Evolutionary conservation across 2,113 vertebrate species (phyloP).

Genomic region (Prionailurus viverrinus): DNA sequence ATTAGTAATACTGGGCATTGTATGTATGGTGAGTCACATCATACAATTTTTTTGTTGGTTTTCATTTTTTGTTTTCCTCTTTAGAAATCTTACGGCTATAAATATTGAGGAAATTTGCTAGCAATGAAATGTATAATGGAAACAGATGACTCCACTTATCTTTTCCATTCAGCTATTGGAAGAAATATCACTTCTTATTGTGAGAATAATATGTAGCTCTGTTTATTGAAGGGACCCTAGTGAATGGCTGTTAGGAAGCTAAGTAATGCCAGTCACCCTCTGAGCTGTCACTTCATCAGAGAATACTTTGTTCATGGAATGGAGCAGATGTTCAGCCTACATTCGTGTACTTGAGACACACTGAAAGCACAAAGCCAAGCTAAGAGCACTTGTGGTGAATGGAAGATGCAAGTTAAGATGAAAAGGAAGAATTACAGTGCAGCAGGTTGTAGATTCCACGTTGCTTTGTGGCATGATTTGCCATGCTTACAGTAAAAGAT

Average conservation of each 20-base stretch:
- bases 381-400: slow-evolving; percentile 65
- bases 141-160: slow-evolving; percentile 21
- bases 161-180: neutral
- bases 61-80: slow-evolving; percentile 52
- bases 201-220: slow-evolving; percentile 43
- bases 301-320: slow-evolving; percentile 11
- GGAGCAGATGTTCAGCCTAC: slow-evolving; percentile 43
- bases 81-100: neutral
- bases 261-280: neutral
- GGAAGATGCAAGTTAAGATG: slow-evolving; percentile 22
- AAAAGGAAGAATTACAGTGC: slow-evolving; percentile 25
- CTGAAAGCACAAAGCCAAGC: slow-evolving; percentile 56
- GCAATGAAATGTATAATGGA: slow-evolving; percentile 20
- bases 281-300: slow-evolving; percentile 39
- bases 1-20: neutral
- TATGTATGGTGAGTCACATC: neutral
- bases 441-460: neutral
- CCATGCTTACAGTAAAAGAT: neutral
- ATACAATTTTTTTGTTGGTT: neutral
- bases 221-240: neutral
- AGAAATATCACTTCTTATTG: slow-evolving; percentile 53
- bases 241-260: slow-evolving; percentile 46
- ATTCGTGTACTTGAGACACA: slow-evolving; percentile 52
- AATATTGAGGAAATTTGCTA: slow-evolving; percentile 33
- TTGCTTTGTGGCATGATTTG: neutral